Base-by-base conservation (phyloP, 37 sponge, comb jelly and placozoan genomes). In the Mnemiopsis leidyi region DNA sequence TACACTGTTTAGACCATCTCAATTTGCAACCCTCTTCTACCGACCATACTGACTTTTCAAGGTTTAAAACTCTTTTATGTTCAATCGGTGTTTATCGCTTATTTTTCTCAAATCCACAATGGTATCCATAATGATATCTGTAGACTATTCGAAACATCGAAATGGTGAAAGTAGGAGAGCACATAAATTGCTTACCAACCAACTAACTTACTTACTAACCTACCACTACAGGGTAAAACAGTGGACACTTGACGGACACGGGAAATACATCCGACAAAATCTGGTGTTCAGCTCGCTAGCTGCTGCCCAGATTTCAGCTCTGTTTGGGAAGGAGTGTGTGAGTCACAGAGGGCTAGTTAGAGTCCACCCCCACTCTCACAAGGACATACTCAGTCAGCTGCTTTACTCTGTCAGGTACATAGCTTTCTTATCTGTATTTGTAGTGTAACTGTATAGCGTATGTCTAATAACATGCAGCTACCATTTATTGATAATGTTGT, bases 241-340 rank as follows among this genome's bases (percentile, higher is more conserved):
- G 76, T 99, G 99, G 99, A 76, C 83, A 1, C 83, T 96, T 13
- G 95, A 97, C 75, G 95, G 95, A 16, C 30, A 36, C 16, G 90
- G 90, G 1, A 40, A 38, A 28, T 39, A 92, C 85, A 97, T 97
- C 92, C 77, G 97, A 23, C 99, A 99, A 85, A 96, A 93, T 24
- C 40, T 97, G 0, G 13, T 99, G n/a, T 95, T 97, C 69, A 76
- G 94, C 79, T 31, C 93, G 33, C 95, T 96, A 38, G 83, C 69
- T 13, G 95, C 95, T 38, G 96, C 99, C 30, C 96, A 98, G 76
- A 94, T 97, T 31, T 94, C 95, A 68, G 88, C 96, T 26, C 93
- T 98, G 38, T 94, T 97, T 21, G 48, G 90, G 29, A 85, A 31
- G 0, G 35, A 38, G 48, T 85, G 32, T 25, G 16, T 28, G 25